A percentile compares a stretch with the other conserved stretches of the same genome.
Evolutionary conservation across 2,113 vertebrate genomes (phyloP).

Genomic region (Equus przewalskii): DNA sequence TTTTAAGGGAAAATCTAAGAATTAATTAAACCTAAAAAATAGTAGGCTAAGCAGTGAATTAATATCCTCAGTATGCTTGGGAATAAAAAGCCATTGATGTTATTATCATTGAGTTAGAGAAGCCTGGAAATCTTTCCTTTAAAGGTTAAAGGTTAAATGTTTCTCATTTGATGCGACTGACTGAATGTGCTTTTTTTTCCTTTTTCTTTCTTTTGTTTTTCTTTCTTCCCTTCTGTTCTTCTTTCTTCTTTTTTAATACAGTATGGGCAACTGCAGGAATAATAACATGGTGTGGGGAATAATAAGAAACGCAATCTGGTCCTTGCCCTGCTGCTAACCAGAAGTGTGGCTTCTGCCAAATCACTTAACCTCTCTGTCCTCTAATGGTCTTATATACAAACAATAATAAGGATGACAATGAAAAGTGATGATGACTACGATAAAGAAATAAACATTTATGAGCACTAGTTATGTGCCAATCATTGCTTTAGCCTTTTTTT

Average conservation of each 20-base stretch:
- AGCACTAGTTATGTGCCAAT: not conserved
- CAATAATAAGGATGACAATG: not conserved
- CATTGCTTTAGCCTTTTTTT: not conserved
- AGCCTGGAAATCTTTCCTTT: not conserved
- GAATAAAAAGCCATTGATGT: not conserved
- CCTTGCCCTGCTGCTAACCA: not conserved
- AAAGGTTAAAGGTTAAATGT: not conserved
- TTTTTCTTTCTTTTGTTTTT: not conserved
- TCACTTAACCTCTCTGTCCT: not conserved
- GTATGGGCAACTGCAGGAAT: not conserved
- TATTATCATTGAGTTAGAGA: not conserved
- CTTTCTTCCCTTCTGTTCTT: not conserved
- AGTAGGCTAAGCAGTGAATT: not conserved
- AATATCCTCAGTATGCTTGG: not conserved
- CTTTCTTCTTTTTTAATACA: not conserved
- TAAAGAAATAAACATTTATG: not conserved
- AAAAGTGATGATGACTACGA: not conserved
- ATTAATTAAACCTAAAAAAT: not conserved
- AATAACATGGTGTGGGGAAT: not conserved
- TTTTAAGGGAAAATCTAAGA: constrained; percentile 20
- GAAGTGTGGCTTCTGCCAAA: not conserved
- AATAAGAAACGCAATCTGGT: not conserved
- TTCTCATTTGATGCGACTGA: not conserved
- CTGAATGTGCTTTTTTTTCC: not conserved
- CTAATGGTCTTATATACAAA: not conserved